Base-by-base conservation (phyloP, 2,888 invertebrate species). In the Labia minor region DNA sequence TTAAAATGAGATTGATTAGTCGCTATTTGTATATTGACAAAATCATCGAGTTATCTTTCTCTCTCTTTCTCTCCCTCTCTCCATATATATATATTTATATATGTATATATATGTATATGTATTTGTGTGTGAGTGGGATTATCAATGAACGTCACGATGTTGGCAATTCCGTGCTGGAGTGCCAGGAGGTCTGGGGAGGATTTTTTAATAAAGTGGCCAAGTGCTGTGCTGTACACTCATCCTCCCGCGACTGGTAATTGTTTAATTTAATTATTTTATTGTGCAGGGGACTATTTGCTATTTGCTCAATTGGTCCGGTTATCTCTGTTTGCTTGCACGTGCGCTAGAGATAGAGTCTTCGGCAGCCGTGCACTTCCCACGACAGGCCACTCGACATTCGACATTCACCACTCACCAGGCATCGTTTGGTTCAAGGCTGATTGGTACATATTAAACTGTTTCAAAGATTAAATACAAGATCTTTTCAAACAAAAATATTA, bases 151-250 rank as follows among this genome's bases (percentile, higher is more conserved):
- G 26, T 26, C 49, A 49, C 49, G 16, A 49, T 4, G 49, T 14
- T n/a, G 2, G 49, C 14, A 49, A 49, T 49, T 14, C 49, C n/a
- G 26, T 8, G n/a, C 26, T 26, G 26, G 26, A 26, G 26, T 10
- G 49, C 49, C 2, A 14, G 2, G 49, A 14, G 3, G 8, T 14
- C 6, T 4, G 49, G 49, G 49, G 49, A 16, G 49, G 49, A 49
- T 49, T 49, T 49, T 49, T 49, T 49, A 49, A 49, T 49, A 49
- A 49, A 49, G 49, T 49, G 49, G 49, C 49, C 49, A 49, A 49
- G 49, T 49, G 49, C 49, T 14, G 49, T 49, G 49, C 26, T 49
- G 49, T 49, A 14, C 49, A n/a, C 49, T 14, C 49, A 49, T 49
- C 49, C 49, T 11, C 49, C n/a, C 49, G 14, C 3, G 49, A 49